These are phyloP conservation scores for Lanius ludovicianus DNA, from an alignment of 2,113 vertebrate species.

Conservation along the genomic window DNA sequence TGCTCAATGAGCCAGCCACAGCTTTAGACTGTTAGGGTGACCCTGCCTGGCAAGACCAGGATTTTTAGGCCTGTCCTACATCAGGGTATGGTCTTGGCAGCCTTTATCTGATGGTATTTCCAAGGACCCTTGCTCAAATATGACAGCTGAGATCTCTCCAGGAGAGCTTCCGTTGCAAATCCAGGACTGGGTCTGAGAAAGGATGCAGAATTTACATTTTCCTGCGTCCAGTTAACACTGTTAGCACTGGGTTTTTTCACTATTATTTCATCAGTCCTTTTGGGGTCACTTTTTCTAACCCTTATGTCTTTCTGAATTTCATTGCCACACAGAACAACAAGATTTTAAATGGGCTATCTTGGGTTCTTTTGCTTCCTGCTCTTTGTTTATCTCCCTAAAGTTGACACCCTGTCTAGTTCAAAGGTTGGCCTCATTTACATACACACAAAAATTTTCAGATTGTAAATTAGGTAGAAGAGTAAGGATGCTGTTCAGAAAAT, in stretches of 20 bases:
- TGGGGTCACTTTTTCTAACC: background rate
- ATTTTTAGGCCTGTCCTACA: background rate
- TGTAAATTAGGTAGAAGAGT: background rate
- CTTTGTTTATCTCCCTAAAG: background rate
- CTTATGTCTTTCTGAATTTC: background rate
- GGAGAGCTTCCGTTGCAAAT: background rate
- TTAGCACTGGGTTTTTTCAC: background rate
- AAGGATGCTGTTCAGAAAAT: background rate
- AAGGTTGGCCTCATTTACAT: background rate
- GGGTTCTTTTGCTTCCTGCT: background rate
- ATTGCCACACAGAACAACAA: background rate
- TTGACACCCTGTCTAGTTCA: background rate
- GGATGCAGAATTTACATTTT: background rate
- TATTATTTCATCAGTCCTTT: background rate
- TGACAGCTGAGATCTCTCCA: background rate
- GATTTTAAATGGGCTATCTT: background rate
- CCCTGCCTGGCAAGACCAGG: background rate
- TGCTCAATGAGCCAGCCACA: background rate
- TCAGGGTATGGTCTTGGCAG: background rate
- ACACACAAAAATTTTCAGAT: background rate
- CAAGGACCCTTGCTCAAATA: rapidly evolving
- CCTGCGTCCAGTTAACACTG: background rate
- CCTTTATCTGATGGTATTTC: background rate
- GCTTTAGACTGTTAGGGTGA: background rate
- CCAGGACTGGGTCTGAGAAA: background rate